Evolutionary conservation across 2,113 vertebrate species (phyloP), one percentile per base, ranked within the genome.

Genomic region (Butorides virescens): DNA sequence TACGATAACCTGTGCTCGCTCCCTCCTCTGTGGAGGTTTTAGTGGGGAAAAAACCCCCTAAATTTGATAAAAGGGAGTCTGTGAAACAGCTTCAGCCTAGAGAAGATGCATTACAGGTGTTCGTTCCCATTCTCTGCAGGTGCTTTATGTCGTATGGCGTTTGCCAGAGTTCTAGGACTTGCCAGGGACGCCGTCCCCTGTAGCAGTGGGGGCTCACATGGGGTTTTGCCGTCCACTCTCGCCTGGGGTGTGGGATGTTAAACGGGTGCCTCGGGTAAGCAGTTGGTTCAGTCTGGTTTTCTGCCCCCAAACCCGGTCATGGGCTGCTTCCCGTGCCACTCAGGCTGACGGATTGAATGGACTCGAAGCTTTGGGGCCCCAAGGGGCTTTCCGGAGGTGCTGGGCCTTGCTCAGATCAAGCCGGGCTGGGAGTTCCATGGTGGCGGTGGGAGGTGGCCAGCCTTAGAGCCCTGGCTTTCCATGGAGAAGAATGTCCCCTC

Each of bases 171-270:
- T 81, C 6, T 15, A 1, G 1, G 5, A 1, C 42, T 18, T 20
- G 5, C 2, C 34, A 13, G 80, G 61, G 42, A 2, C 15, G 1
- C 63, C 4, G 0, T 29, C 21, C 32, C 2, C 6, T 3, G 47
- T 9, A 27, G 66, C 49, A 13, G 11, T 0, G 3, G 14, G 36
- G 44, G 15, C 15, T 39, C 18, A 1, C 2, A 0, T 0, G 3
- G 63, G 29, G 4, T 4, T 46, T 21, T 27, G 25, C 42, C 1
- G 2, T 26, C 47, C 0, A 1, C 52, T 36, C 13, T 47, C 2
- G 2, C 29, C 10, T 4, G 47, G 22, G 32, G 8, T 9, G 13
- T 4, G 44, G 27, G 36, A 0, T 32, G 15, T 13, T 30, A 12
- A 17, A 2, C 0, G 70, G n/a, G 39, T 32, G 20, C 16, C 20